Evolutionary conservation across 2,888 invertebrate species (phyloP).

Genomic region (Achlya flavicornis): DNA sequence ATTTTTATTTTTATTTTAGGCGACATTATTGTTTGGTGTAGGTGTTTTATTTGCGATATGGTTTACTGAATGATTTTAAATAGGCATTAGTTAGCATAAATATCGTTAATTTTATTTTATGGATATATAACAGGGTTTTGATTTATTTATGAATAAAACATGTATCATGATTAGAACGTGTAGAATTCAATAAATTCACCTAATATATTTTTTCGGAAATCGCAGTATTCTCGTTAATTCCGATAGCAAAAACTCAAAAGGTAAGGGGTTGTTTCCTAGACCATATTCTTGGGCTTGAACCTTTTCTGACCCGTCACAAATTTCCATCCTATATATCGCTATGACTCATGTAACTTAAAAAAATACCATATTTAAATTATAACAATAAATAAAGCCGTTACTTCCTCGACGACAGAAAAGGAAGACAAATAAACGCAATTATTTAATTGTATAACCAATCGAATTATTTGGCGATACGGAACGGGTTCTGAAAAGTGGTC

Average conservation of each 20-base stretch:
- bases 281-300: too few relatives aligned
- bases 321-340: too few relatives aligned
- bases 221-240: too few relatives aligned
- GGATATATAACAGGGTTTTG: too few relatives aligned
- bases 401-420: conserved; percentile 6
- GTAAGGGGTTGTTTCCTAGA: too few relatives aligned
- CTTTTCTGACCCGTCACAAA: too few relatives aligned
- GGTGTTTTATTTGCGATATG: neutral
- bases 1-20: neutral
- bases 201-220: too few relatives aligned
- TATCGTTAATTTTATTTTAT: neutral
- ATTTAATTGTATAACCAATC: conserved; percentile 37
- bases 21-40: neutral
- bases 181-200: too few relatives aligned
- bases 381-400: neutral
- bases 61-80: neutral
- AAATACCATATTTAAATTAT: neutral
- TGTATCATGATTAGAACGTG: too few relatives aligned
- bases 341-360: too few relatives aligned
- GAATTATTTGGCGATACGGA: conserved; percentile 42
- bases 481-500: conserved; percentile 24
- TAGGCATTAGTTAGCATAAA: neutral
- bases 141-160: too few relatives aligned
- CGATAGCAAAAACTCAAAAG: too few relatives aligned
- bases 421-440: conserved; percentile 31